Evolutionary conservation across 2,888 invertebrate genomes (phyloP).

Genomic region (Lepetodrilus schrolli): DNA sequence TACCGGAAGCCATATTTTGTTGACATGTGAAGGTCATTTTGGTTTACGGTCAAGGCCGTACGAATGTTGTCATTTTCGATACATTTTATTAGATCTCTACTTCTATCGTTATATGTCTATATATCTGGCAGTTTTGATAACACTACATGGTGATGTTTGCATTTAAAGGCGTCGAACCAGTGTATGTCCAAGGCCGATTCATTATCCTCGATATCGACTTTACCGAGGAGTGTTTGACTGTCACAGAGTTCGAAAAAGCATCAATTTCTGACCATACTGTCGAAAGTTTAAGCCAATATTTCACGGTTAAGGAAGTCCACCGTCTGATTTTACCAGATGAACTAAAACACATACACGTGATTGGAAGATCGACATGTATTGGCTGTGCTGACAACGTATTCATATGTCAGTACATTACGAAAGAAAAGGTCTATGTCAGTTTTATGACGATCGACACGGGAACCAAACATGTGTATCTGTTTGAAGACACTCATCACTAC

Average conservation of each 20-base stretch:
- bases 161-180: not conserved
- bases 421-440: conserved; percentile 30
- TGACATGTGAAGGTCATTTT: conserved; percentile 20
- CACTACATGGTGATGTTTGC: not conserved
- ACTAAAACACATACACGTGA: conserved; percentile 24
- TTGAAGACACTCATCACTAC: conserved; percentile 39
- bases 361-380: conserved; percentile 40
- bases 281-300: not conserved
- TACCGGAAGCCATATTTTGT: conserved; percentile 30
- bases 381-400: conserved; percentile 32
- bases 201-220: not conserved
- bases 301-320: not conserved
- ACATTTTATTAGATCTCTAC: too few relatives aligned
- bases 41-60: conserved; percentile 27
- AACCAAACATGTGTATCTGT: conserved; percentile 2
- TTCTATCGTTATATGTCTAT: too few relatives aligned
- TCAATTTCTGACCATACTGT: not conserved
- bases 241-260: not conserved
- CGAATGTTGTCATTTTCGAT: not conserved
- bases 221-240: not conserved
- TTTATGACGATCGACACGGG: conserved; percentile 36
- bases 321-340: conserved; percentile 14
- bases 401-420: conserved; percentile 35
- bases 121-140: too few relatives aligned
- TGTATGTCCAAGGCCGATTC: not conserved